Evolutionary conservation across 2,113 vertebrate species (phyloP).

Genomic region (Thryonomys swinderianus): DNA sequence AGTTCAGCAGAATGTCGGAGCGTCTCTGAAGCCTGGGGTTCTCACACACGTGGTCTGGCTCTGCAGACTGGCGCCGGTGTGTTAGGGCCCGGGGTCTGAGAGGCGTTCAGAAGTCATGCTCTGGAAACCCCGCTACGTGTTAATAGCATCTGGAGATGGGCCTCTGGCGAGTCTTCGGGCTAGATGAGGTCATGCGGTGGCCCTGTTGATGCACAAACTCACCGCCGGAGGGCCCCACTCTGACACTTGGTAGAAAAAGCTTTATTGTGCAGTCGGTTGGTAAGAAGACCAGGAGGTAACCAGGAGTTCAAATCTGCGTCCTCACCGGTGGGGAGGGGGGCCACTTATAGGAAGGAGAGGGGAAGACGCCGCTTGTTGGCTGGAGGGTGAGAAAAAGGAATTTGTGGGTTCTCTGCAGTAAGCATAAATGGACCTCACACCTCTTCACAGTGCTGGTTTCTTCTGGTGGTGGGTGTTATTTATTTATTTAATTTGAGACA

Average conservation of each 20-base stretch:
- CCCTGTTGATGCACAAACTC: too few species aligned
- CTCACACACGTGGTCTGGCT: neutral
- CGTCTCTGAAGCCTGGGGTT: neutral
- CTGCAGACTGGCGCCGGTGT: neutral
- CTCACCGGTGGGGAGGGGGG: neutral
- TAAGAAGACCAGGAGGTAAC: neutral
- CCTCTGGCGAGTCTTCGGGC: too few species aligned
- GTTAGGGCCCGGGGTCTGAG: conserved; percentile 16
- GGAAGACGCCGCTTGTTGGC: neutral
- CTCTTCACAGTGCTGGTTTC: neutral
- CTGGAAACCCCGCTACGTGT: neutral
- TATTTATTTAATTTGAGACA: too few species aligned
- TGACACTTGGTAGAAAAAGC: neutral
- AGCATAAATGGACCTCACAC: neutral
- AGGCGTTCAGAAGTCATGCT: neutral
- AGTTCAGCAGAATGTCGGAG: neutral
- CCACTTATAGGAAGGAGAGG: neutral
- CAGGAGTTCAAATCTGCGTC: neutral
- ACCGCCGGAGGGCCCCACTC: neutral
- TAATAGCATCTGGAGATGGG: neutral
- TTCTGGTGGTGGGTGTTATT: neutral
- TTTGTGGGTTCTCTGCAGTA: neutral
- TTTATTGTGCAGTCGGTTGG: too few species aligned
- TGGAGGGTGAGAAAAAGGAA: neutral
- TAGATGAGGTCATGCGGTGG: neutral